A percentile compares a stretch with the other conserved stretches of the same genome.
phyloP scores from a whole-genome alignment of 2,888 invertebrate species.

The Drosophila algonquin region DNA sequence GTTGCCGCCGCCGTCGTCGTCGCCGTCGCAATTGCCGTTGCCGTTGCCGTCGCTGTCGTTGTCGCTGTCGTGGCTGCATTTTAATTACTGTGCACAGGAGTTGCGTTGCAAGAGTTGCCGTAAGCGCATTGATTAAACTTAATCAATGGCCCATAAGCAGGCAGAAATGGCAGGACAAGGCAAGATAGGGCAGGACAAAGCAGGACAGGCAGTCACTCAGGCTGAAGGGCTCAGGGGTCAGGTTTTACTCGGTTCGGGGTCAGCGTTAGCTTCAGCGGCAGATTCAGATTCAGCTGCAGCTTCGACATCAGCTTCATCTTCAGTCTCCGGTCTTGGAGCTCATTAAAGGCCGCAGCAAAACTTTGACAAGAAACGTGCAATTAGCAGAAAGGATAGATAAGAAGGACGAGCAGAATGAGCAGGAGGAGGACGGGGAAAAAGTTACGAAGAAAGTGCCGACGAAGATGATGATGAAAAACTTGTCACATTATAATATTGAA shows the following conservation, averaged over 20 bases:
- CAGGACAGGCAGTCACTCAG: neutral
- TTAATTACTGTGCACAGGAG: constrained; percentile 77
- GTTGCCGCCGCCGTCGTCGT: constrained; percentile 3
- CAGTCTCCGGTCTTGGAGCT: constrained; percentile 48
- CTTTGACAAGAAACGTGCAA: constrained; percentile 75
- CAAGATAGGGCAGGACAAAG: neutral
- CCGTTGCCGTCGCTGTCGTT: constrained; percentile 13
- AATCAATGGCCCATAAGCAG: constrained; percentile 77
- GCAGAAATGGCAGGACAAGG: constrained; percentile 38
- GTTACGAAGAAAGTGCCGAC: too few species aligned
- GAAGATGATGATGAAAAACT: constrained; percentile 42
- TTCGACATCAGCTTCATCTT: constrained; percentile 13
- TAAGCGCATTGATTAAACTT: constrained; percentile 78
- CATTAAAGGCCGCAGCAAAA: constrained; percentile 70
- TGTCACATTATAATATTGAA: constrained; percentile 79
- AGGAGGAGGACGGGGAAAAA: neutral
- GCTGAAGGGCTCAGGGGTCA: neutral
- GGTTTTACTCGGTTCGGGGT: constrained; percentile 12
- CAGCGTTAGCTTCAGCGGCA: constrained; percentile 5
- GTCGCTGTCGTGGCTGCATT: constrained; percentile 59
- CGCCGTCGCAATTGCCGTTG: constrained; percentile 6
- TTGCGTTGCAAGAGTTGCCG: constrained; percentile 63
- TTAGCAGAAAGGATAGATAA: constrained; percentile 51
- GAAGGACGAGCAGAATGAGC: neutral
- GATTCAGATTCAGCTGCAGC: neutral